Evolutionary conservation across 2,113 vertebrate genomes (phyloP).

Genomic region (Anhinga rufa): DNA sequence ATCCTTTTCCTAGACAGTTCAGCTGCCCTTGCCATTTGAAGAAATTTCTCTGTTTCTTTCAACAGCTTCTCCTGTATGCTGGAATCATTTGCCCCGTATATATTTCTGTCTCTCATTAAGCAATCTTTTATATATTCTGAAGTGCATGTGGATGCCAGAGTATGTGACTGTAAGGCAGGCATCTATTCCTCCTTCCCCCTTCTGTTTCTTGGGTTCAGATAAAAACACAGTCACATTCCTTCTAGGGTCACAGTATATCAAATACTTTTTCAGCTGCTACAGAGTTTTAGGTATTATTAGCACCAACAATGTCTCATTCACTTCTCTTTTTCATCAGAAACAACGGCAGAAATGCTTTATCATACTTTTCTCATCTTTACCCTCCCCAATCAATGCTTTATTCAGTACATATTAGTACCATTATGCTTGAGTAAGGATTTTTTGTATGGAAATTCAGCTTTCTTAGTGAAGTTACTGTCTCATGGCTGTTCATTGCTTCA

Average conservation of each 20-base stretch:
- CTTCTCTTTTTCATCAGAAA: neutral
- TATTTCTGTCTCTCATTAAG: slow-evolving; percentile 25
- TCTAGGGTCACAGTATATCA: neutral
- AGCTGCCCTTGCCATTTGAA: neutral
- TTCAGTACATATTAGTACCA: neutral
- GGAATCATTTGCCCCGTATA: neutral
- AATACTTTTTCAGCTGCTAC: neutral
- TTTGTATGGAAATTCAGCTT: neutral
- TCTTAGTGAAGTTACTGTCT: neutral
- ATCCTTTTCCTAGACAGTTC: neutral
- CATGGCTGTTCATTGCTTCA: neutral
- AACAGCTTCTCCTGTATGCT: neutral
- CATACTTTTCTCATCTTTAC: neutral
- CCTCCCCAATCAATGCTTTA: neutral
- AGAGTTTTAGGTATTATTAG: neutral
- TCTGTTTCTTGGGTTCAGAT: neutral
- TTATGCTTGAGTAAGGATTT: neutral
- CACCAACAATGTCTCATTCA: neutral
- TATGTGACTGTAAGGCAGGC: neutral
- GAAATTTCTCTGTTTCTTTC: neutral
- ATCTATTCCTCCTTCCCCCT: neutral
- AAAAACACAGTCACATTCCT: neutral
- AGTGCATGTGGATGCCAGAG: slow-evolving; percentile 6
- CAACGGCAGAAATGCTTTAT: neutral
- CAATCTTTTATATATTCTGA: neutral